phyloP scores from a whole-genome alignment of 1,140 invertebrate species.

The Coenobita brevimanus region DNA sequence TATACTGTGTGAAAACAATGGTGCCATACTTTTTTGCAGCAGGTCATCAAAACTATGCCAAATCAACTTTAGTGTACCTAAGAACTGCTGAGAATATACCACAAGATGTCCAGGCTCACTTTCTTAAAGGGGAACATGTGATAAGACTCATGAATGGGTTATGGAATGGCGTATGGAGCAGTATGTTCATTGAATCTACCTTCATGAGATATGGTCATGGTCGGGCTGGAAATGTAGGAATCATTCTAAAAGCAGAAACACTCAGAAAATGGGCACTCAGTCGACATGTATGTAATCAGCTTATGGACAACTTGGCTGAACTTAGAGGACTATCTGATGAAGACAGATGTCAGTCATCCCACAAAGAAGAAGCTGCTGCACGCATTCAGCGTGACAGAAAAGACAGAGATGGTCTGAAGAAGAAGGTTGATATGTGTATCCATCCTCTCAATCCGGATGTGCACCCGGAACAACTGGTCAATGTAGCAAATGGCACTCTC shows the following conservation, averaged over 20 bases:
- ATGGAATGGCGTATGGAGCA: background rate
- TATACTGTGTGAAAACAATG: background rate
- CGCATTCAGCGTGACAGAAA: background rate
- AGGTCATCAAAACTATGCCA: conserved; percentile 1
- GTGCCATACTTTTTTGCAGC: background rate
- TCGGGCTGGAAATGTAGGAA: background rate
- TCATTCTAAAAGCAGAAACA: background rate
- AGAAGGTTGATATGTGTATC: background rate
- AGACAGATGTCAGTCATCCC: too few species aligned
- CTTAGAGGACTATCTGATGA: too few species aligned
- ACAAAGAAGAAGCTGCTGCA: background rate
- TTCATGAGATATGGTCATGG: conserved; percentile 15
- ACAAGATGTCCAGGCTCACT: background rate
- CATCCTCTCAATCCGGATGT: background rate
- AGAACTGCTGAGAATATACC: too few species aligned
- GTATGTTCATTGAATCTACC: conserved; percentile 6
- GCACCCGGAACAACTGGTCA: background rate
- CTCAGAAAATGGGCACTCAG: too few species aligned
- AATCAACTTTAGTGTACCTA: background rate
- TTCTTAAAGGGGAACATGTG: conserved; percentile 5
- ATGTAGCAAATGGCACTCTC: background rate
- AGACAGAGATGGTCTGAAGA: background rate
- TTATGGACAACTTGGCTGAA: too few species aligned
- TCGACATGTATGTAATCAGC: too few species aligned
- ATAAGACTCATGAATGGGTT: background rate